A percentile compares a stretch with the other conserved stretches of the same genome.
Evolutionary conservation across 1,140 invertebrate genomes (phyloP).

Genomic region (Drosophila pseudoananassae): DNA sequence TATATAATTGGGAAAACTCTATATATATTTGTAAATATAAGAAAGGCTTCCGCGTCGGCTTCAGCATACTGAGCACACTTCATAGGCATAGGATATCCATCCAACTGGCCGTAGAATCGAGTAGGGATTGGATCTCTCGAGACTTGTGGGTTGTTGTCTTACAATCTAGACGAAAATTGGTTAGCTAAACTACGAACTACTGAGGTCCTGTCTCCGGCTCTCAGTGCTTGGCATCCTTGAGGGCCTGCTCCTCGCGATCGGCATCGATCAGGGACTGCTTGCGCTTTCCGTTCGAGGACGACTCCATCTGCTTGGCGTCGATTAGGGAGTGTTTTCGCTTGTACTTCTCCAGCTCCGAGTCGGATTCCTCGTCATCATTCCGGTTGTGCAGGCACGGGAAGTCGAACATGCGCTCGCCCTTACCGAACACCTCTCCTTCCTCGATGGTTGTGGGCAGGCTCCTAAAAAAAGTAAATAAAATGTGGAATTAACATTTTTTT

Average conservation of each 20-base stretch:
- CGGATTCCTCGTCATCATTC: slow-evolving; percentile 63
- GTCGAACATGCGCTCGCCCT: slow-evolving; percentile 86
- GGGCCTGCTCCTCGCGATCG: slow-evolving; percentile 73
- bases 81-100: slow-evolving; percentile 6
- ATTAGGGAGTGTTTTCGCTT: slow-evolving; percentile 82
- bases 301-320: slow-evolving; percentile 73
- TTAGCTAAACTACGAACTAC: slow-evolving; percentile 68
- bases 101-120: slow-evolving; percentile 17
- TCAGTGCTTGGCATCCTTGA: slow-evolving; percentile 78
- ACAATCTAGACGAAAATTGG: slow-evolving; percentile 56
- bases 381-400: slow-evolving; percentile 84
- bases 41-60: slow-evolving; percentile 43
- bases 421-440: slow-evolving; percentile 88
- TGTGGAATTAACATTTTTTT: background rate
- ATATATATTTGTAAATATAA: slow-evolving; percentile 39
- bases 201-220: slow-evolving; percentile 4
- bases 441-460: slow-evolving; percentile 86
- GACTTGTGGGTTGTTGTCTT: slow-evolving; percentile 27
- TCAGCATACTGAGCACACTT: slow-evolving; percentile 58
- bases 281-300: slow-evolving; percentile 71
- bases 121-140: slow-evolving; percentile 9
- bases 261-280: slow-evolving; percentile 76
- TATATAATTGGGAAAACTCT: slow-evolving; percentile 8
- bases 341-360: slow-evolving; percentile 75
- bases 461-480: slow-evolving; percentile 48